A percentile compares a stretch with the other conserved stretches of the same genome.
Evolutionary conservation across 2,797 vertebrate species (phyloP).

Genomic region (Acanthurus lineatus): DNA sequence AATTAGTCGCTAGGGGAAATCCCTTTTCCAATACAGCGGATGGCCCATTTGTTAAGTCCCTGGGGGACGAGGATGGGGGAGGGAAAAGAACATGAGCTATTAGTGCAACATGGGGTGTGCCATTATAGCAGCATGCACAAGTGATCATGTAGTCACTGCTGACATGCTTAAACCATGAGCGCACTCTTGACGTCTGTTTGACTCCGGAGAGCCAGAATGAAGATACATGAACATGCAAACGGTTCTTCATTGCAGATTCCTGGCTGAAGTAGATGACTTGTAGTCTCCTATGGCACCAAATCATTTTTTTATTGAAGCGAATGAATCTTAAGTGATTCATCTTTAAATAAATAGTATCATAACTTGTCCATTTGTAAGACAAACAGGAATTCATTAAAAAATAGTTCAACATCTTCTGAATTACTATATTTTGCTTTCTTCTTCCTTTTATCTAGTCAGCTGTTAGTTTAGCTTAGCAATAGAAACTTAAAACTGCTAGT

Average conservation of each 20-base stretch:
- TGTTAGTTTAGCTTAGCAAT: no score
- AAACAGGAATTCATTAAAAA: not conserved
- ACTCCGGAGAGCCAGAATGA: constrained; percentile 52
- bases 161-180: constrained; percentile 70
- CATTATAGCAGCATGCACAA: constrained; percentile 74
- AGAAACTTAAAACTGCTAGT: no score
- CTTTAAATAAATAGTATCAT: constrained; percentile 4
- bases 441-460: no score
- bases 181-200: constrained; percentile 37
- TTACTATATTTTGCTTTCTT: not conserved
- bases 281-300: not conserved
- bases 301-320: not conserved
- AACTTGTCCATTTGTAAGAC: not conserved
- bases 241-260: constrained; percentile 13
- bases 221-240: constrained; percentile 37
- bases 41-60: constrained; percentile 68
- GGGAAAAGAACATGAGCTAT: constrained; percentile 61
- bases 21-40: constrained; percentile 64
- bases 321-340: not conserved
- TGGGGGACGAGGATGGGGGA: constrained; percentile 42
- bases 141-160: constrained; percentile 66
- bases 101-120: constrained; percentile 67
- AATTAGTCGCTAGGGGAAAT: constrained; percentile 57
- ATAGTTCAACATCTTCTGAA: not conserved
- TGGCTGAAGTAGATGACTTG: not conserved